Evolutionary conservation across 2,888 invertebrate genomes (phyloP).

Genomic region (Adelognathus sp.): DNA sequence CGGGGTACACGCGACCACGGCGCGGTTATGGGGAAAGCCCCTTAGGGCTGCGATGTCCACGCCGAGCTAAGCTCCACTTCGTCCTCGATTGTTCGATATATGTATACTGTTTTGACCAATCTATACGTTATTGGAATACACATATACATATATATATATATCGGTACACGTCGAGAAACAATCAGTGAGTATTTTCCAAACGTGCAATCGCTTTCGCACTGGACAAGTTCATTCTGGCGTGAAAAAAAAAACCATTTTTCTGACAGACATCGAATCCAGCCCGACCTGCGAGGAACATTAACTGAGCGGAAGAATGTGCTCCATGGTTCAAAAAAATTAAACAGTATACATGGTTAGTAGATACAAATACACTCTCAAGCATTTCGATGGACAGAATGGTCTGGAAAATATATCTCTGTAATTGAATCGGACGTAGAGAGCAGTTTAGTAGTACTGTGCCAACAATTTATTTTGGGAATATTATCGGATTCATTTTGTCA

Average conservation of each 20-base stretch:
- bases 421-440: background rate
- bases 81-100: conserved; percentile 39
- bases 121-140: background rate
- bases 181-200: background rate
- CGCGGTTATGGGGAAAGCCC: conserved; percentile 54
- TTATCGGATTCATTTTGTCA: too few species aligned
- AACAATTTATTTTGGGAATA: too few species aligned
- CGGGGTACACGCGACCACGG: conserved; percentile 48
- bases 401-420: too few species aligned
- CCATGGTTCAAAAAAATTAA: too few species aligned
- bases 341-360: too few species aligned
- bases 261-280: conserved; percentile 3
- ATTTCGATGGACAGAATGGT: too few species aligned
- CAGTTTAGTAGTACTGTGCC: too few species aligned
- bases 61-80: conserved; percentile 35
- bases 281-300: too few species aligned
- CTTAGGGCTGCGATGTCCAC: conserved; percentile 55
- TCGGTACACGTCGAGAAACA: background rate
- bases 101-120: background rate
- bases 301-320: too few species aligned
- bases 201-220: background rate
- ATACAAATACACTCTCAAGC: too few species aligned
- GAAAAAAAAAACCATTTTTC: conserved; percentile 37
- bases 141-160: background rate
- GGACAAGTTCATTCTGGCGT: conserved; percentile 4